A percentile compares a stretch with the other conserved stretches of the same genome.
Conservation (phyloP, 1,140 invertebrate genomes). For the Heliconius hewitsoni region DNA sequence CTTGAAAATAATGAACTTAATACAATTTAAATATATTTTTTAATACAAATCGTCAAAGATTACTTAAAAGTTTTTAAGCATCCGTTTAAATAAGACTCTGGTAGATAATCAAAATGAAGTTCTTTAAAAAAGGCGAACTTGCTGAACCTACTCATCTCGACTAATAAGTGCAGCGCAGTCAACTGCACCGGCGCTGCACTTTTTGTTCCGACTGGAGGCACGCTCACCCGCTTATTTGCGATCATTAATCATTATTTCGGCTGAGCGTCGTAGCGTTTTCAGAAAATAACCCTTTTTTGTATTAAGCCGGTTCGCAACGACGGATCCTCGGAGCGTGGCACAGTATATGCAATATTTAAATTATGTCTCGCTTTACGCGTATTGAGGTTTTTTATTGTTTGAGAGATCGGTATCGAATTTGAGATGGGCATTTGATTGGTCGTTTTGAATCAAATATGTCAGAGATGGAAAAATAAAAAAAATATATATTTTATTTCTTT, state of each 20-base stretch:
- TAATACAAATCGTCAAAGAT: background rate
- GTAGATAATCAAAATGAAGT: constrained; percentile 11
- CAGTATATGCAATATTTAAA: constrained; percentile 49
- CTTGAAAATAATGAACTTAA: background rate
- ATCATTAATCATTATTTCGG: constrained; percentile 81
- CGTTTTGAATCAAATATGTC: too few species aligned
- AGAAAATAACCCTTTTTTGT: constrained; percentile 79
- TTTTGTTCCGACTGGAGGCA: constrained; percentile 57
- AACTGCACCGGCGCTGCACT: constrained; percentile 58
- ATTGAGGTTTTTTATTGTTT: constrained; percentile 39
- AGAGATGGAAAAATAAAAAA: too few species aligned
- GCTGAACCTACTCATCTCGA: constrained; percentile 7
- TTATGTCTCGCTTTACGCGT: constrained; percentile 41
- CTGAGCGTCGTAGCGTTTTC: constrained; percentile 67
- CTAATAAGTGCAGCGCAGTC: constrained; percentile 54
- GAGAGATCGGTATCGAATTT: constrained; percentile 38
- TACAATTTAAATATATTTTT: background rate
- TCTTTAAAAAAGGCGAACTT: constrained; percentile 2
- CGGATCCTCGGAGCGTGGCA: constrained; percentile 33
- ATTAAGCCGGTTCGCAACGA: constrained; percentile 47
- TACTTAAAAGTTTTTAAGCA: background rate
- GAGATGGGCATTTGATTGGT: constrained; percentile 31
- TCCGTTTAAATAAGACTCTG: background rate
- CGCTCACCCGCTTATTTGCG: constrained; percentile 77
- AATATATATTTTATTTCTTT: background rate